Conservation (phyloP, 2,888 invertebrate genomes). For the Nemotelus pantherinus region DNA sequence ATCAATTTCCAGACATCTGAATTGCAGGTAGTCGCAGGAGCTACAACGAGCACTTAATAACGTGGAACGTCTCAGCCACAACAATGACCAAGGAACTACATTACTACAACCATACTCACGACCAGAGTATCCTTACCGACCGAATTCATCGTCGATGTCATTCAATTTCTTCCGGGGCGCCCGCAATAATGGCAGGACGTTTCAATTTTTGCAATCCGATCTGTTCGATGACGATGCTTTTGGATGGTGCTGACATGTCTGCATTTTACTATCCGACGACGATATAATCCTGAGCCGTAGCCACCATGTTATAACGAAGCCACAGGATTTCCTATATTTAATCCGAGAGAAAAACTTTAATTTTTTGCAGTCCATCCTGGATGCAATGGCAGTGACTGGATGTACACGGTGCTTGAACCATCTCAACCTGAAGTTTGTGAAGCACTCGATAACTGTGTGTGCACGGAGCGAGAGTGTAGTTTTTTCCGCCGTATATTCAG, state of each 20-base stretch:
- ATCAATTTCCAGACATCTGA: conserved; percentile 3
- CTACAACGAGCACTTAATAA: conserved; percentile 9
- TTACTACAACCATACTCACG: neutral
- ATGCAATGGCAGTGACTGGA: neutral
- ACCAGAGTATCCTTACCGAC: neutral
- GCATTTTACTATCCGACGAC: conserved; percentile 27
- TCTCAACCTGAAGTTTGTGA: conserved; percentile 4
- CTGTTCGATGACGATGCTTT: conserved; percentile 13
- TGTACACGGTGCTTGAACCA: conserved; percentile 13
- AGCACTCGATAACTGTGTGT: neutral
- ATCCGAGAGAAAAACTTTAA: conserved; percentile 33
- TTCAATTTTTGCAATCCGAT: conserved; percentile 39
- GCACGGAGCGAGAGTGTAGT: neutral
- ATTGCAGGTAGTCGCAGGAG: neutral
- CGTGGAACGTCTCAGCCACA: conserved; percentile 6
- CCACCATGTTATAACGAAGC: conserved; percentile 10
- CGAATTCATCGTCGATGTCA: conserved; percentile 9
- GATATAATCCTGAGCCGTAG: conserved; percentile 20
- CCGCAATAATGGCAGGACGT: conserved; percentile 23
- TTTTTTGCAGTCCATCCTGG: neutral
- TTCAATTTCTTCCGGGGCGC: conserved; percentile 9
- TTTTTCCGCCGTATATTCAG: neutral
- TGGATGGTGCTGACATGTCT: conserved; percentile 35
- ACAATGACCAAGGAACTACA: neutral
- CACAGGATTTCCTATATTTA: conserved; percentile 33